Base-by-base conservation (phyloP, 2,888 invertebrate species). In the Leptogaster cylindrica region DNA sequence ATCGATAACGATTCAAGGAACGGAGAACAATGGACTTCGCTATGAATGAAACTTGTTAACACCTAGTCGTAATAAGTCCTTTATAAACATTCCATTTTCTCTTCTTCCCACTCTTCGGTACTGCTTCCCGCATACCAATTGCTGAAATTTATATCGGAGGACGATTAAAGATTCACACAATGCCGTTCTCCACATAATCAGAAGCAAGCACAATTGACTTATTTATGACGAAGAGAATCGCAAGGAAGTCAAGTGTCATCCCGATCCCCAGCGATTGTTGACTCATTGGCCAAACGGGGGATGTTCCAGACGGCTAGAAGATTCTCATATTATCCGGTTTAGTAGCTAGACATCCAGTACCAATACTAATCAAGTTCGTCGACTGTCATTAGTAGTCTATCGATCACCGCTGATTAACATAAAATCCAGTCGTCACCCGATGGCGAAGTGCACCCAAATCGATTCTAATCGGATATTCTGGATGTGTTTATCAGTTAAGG, bases 401-500 rank as follows among this genome's bases (percentile, higher is more conserved):
- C 61, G 33, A 44, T 44, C 61, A 14, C 41, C 48, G 20, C 44
- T 44, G 28, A 61, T 61, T 61, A 36, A 27, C 61, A 61, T 61
- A 61, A 61, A 41, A 16, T 33, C 36, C 58, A 10, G 12, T 63
- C 12, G 39, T 28, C 16, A 7, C 16, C 63, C 16, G 63, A 44
- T 44, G 16, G 41, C 4, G 12, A n/a, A n/a, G n/a, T n/a, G n/a
- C n/a, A n/a, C n/a, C n/a, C n/a, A 46, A 44, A 46, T 23, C 46
- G 25, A 25, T 25, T 55, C 12, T 64, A 36, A 68, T 68, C 65
- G 64, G 51, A 44, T 55, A 68, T 68, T 68, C 68, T 18, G 65
- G 46, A 36, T 31, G 58, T 44, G 68, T 68, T n/a, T 20, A 25
- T 39, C 52, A 20, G 68, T 66, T 66, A 66, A 68, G 61, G 65